Base-by-base conservation (phyloP, 1,140 invertebrate genomes). In the Vanessa tameamea region DNA sequence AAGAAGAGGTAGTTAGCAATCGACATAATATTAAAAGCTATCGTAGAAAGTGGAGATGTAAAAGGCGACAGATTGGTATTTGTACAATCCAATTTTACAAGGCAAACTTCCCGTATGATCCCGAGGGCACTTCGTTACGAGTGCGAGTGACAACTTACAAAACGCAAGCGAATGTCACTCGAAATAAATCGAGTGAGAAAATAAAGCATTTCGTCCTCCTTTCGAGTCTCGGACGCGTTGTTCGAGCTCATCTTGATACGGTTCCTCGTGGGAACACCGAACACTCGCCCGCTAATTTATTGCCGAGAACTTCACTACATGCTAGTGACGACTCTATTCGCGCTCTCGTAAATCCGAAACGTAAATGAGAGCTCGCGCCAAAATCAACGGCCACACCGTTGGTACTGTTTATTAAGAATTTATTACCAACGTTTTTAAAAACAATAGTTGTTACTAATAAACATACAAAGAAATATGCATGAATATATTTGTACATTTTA, bases 261-360 rank as follows among this genome's bases (percentile, higher is more conserved):
- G 78, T 68, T 66, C 72, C 74, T 82, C 82, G 82, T 82, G 80
- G 79, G 80, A 82, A 82, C 76, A 80, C 75, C 73, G 75, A 74
- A 72, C 76, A 74, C 74, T 72, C 78, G 70, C 71, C n/a, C 63
- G 79, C 78, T 83, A 83, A 83, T 83, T 83, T 83, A 83, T 83
- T 82, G 77, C 76, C 72, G 47, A 57, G 67, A 55, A 76, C 51
- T 65, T 55, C 53, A 61, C 68, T 81, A 79, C 81, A 82, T 79
- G 79, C 79, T 77, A 76, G 78, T 82, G 82, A 83, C 80, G 82
- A 82, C 80, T 83, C 82, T 79, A 81, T 83, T 73, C 79, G 72
- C 47, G 73, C 73, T 78, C 69, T 81, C 72, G 73, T 77, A 75
- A 76, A 76, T 73, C 73, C 74, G 59, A 47, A 16, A 61, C 55